Percentiles rank a stretch among this genome's conserved stretches.
phyloP scores from a whole-genome alignment of 2,797 vertebrate genomes.

The Fratercula arctica region DNA sequence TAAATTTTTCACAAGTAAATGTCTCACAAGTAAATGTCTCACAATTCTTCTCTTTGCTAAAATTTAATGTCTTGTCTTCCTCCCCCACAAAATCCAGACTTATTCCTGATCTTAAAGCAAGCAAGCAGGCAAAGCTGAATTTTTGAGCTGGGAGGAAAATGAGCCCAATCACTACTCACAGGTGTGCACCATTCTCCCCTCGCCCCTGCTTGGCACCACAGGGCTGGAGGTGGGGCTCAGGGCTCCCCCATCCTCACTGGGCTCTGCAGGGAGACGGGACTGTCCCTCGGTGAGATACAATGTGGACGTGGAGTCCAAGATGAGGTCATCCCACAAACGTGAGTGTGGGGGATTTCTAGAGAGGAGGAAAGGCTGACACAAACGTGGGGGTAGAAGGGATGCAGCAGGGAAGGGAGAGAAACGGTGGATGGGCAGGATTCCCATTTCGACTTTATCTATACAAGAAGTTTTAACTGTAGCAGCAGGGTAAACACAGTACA shows the following conservation, averaged over 20 bases:
- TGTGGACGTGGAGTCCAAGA: neutral
- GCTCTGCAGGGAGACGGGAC: accelerated
- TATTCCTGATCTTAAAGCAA: neutral
- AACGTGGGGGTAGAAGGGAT: neutral
- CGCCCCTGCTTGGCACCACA: neutral
- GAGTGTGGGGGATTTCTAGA: neutral
- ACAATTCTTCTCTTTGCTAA: neutral
- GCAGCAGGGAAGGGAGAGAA: neutral
- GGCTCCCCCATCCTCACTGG: neutral
- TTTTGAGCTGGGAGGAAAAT: neutral
- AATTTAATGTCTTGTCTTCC: neutral
- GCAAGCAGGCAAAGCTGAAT: neutral
- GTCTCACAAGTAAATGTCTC: neutral
- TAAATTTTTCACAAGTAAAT: neutral
- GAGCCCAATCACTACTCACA: accelerated
- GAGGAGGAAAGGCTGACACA: neutral
- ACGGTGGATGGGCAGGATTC: neutral
- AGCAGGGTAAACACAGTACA: neutral
- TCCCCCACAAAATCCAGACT: neutral
- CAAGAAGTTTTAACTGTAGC: neutral
- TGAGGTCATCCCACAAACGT: accelerated
- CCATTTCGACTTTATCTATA: neutral
- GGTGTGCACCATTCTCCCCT: neutral
- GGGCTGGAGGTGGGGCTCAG: neutral
- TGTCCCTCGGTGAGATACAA: neutral